Evolutionary conservation across 2,113 vertebrate genomes (phyloP).

Genomic region (Tamias sibiricus): DNA sequence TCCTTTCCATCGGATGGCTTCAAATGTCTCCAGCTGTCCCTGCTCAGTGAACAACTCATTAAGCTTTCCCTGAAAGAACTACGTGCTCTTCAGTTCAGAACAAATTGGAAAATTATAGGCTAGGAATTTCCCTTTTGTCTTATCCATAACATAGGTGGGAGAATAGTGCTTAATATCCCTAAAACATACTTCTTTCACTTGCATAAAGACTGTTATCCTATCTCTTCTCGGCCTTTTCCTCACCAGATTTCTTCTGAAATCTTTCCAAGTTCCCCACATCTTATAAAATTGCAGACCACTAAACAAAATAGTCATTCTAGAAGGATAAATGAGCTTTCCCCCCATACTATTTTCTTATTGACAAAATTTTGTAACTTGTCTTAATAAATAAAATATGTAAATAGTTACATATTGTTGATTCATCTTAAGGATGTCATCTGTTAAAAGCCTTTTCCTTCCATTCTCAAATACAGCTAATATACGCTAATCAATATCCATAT

Average conservation of each 20-base stretch:
- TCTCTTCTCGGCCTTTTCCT: neutral
- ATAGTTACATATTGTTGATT: neutral
- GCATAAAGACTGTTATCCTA: neutral
- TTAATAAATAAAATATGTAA: slow-evolving; percentile 17
- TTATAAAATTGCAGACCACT: neutral
- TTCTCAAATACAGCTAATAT: neutral
- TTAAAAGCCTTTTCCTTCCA: neutral
- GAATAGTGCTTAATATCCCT: neutral
- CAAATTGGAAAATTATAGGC: neutral
- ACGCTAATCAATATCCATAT: neutral
- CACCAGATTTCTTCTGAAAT: neutral
- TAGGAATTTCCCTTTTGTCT: neutral
- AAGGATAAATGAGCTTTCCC: neutral
- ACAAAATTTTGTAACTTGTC: neutral
- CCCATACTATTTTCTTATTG: neutral
- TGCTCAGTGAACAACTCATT: neutral
- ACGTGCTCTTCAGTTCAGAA: neutral
- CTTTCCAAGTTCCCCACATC: neutral
- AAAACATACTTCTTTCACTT: neutral
- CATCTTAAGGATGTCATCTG: neutral
- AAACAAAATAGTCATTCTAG: slow-evolving; percentile 15
- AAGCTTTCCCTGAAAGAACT: neutral
- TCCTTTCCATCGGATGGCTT: neutral
- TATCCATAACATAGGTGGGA: neutral
- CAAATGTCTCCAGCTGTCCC: neutral